Evolutionary conservation across 1,140 invertebrate genomes (phyloP), one percentile per base, ranked within the genome.

Genomic region (Pygmarrhopalites habei): DNA sequence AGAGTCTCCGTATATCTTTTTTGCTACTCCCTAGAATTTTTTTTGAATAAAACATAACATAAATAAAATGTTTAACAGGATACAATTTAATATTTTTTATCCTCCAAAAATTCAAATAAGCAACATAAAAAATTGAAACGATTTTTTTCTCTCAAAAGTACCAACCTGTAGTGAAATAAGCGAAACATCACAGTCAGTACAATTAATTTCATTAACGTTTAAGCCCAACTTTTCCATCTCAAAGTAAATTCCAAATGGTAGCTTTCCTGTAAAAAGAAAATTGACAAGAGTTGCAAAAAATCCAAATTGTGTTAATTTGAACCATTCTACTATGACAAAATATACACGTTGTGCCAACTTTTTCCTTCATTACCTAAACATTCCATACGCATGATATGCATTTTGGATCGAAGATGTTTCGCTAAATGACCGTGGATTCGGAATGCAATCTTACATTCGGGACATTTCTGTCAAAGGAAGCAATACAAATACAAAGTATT

Each of bases 311-410:
- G 39, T 12, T n/a, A 41, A 12, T 17, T 51, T 51, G 47, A 12
- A 17, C 17, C n/a, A n/a, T n/a, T n/a, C n/a, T n/a, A n/a, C n/a
- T n/a, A n/a, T n/a, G n/a, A n/a, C n/a, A n/a, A n/a, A n/a, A n/a
- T n/a, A n/a, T n/a, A n/a, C n/a, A n/a, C n/a, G n/a, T n/a, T n/a
- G n/a, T 21, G 46, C 5, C 19, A 49, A 49, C 25, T 49, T 49
- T 49, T n/a, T 49, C 46, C 46, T 21, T 57, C 17, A 32, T 35
- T 63, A 71, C 69, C 79, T 29, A 94, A 76, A 75, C 89, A 92
- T 76, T 97, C 94, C 43, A 98, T 79, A 72, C 90, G 88, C 85
- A 93, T 92, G 25, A 98, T 94, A 74, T 99, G 95, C 83, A 92
- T 90, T 80, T 97, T 97, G 30, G 92, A 95, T 41, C 94, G 82